Evolutionary conservation across 2,797 vertebrate species (phyloP).

Genomic region (Protosalanx chinensis): DNA sequence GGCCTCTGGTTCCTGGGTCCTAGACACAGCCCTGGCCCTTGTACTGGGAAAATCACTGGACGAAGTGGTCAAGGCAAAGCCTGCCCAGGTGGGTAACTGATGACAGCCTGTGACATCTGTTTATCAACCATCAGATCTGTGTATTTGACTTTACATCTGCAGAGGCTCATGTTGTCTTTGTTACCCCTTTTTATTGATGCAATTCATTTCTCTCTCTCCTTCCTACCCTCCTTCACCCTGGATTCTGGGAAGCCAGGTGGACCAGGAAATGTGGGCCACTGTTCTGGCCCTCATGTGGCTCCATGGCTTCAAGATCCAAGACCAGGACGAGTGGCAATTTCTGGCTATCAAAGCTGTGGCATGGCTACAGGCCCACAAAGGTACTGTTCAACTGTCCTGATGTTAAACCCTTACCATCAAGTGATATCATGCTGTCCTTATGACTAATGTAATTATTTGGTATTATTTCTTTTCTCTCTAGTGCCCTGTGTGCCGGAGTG

Average conservation of each 20-base stretch:
- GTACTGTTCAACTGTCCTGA: conserved; percentile 28
- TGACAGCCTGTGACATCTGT: background rate
- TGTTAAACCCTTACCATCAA: background rate
- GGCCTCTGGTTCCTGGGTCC: conserved; percentile 72
- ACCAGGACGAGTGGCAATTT: conserved; percentile 76
- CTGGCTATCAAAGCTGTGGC: conserved; percentile 72
- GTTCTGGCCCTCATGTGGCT: conserved; percentile 80
- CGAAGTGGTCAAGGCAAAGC: conserved; percentile 52
- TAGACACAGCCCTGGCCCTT: conserved; percentile 54
- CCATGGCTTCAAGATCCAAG: conserved; percentile 54
- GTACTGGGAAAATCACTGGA: conserved; percentile 57
- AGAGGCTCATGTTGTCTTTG: too few relatives aligned
- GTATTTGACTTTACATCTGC: background rate
- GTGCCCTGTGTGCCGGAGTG: conserved; percentile 41
- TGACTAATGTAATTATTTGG: background rate
- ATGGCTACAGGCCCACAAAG: conserved; percentile 69
- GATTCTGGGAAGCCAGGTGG: conserved; percentile 44
- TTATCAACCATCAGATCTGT: conserved; percentile 2
- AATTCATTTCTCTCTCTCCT: background rate
- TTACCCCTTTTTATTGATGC: too few relatives aligned
- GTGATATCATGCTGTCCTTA: background rate
- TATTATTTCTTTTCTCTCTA: conserved; percentile 28
- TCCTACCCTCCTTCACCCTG: background rate
- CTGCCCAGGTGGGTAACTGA: conserved; percentile 57
- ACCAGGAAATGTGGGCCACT: conserved; percentile 73